Conservation (phyloP, 2,113 vertebrate genomes). For the Speoplatyrhinus poulsoni region DNA sequence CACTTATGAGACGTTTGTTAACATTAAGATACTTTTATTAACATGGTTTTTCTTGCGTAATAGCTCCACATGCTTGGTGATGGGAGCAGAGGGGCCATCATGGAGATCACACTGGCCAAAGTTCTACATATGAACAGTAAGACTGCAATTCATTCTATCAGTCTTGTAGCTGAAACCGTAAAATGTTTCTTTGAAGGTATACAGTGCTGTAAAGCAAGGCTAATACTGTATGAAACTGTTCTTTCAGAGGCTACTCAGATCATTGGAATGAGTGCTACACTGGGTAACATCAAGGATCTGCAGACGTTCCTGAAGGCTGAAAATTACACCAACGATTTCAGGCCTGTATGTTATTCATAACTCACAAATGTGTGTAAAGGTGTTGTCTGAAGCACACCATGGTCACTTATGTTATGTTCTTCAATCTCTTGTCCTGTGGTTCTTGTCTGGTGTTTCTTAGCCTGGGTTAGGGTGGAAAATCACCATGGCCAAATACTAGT, state of each 20-base stretch:
- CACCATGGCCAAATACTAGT: too few species aligned
- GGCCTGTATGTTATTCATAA: conserved; percentile 81
- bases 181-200: neutral
- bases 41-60: neutral
- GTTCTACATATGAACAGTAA: conserved; percentile 85
- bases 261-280: conserved; percentile 95
- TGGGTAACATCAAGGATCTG: conserved; percentile 90
- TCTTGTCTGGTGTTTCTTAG: neutral
- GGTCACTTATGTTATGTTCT: neutral
- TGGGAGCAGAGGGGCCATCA: conserved; percentile 85
- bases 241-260: conserved; percentile 85
- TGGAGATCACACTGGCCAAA: conserved; percentile 93
- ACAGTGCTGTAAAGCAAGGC: neutral
- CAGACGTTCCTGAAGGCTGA: conserved; percentile 90
- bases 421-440: too few species aligned
- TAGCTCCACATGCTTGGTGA: conserved; percentile 96
- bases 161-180: neutral
- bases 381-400: neutral
- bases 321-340: conserved; percentile 86
- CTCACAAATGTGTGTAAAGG: neutral
- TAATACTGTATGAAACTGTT: conserved; percentile 1
- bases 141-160: conserved; percentile 49
- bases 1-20: neutral
- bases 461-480: too few species aligned
- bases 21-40: neutral